These are phyloP conservation scores for Trichogramma dendrolimi DNA, from an alignment of 2,888 invertebrate species.

Conservation along the genomic window DNA sequence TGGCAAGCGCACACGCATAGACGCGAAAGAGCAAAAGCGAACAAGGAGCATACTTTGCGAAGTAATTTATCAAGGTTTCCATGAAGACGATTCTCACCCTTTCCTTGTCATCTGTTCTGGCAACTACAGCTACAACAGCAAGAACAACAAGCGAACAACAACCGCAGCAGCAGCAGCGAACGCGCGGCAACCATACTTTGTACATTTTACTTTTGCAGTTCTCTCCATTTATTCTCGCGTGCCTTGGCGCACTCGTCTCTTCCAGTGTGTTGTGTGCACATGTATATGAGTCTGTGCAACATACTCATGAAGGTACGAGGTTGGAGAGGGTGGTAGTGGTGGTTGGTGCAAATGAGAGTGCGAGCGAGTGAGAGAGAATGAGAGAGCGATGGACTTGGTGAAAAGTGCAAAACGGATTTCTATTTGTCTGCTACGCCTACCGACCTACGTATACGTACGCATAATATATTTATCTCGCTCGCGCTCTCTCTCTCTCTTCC, in stretches of 20 bases:
- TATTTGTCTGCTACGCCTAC: no score
- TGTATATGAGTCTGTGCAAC: constrained; percentile 33
- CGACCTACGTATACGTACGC: no score
- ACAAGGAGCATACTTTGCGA: constrained; percentile 12
- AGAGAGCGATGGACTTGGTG: constrained; percentile 17
- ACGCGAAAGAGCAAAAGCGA: background rate
- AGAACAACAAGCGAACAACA: no score
- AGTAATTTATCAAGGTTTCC: constrained; percentile 18
- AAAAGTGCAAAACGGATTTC: constrained; percentile 11
- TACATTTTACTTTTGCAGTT: no score
- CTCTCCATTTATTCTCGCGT: no score
- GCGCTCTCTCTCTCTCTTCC: no score
- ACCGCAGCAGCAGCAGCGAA: no score
- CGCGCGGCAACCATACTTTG: no score
- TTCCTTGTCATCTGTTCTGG: constrained; percentile 1
- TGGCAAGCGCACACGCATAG: background rate
- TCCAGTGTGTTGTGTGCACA: constrained; percentile 45
- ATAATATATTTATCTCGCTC: no score
- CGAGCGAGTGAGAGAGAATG: constrained; percentile 26
- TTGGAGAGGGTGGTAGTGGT: no score
- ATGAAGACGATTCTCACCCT: constrained; percentile 31
- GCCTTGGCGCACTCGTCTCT: constrained; percentile 32
- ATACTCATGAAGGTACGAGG: no score
- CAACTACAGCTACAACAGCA: no score
- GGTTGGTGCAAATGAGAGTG: constrained; percentile 38